phyloP scores from a whole-genome alignment of 2,888 invertebrate species.

The Leptinotarsa tumamoca region DNA sequence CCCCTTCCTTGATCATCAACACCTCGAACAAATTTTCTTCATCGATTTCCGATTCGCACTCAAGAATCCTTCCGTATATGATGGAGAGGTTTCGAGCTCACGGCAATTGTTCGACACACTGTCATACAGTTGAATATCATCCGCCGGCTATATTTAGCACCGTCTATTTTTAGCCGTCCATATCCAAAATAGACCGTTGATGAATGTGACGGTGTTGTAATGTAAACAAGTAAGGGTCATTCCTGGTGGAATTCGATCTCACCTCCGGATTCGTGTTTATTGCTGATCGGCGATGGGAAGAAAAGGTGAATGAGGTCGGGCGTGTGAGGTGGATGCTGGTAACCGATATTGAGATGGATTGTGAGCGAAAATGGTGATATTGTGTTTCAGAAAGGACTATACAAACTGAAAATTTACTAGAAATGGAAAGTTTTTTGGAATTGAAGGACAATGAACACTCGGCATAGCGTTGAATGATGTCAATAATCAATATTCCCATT shows the following conservation, averaged over 20 bases:
- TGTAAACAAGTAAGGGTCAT: constrained; percentile 29
- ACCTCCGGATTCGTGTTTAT: not conserved
- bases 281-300: not conserved
- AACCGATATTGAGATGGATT: too few relatives aligned
- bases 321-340: too few relatives aligned
- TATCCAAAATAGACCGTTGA: constrained; percentile 45
- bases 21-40: not conserved
- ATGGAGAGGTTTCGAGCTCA: not conserved
- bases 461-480: too few relatives aligned
- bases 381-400: too few relatives aligned
- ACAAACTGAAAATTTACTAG: too few relatives aligned
- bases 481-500: too few relatives aligned
- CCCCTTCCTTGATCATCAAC: not conserved
- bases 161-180: constrained; percentile 44
- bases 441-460: too few relatives aligned
- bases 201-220: constrained; percentile 39
- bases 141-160: constrained; percentile 43
- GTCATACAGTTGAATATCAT: constrained; percentile 28
- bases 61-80: not conserved
- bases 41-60: constrained; percentile 17
- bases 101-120: constrained; percentile 20
- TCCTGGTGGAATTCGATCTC: constrained; percentile 23
- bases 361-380: too few relatives aligned
- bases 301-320: not conserved
- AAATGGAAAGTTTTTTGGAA: too few relatives aligned